These are phyloP conservation scores for Palloptera scutellata DNA, from an alignment of 2,888 invertebrate species.

Conservation along the genomic window DNA sequence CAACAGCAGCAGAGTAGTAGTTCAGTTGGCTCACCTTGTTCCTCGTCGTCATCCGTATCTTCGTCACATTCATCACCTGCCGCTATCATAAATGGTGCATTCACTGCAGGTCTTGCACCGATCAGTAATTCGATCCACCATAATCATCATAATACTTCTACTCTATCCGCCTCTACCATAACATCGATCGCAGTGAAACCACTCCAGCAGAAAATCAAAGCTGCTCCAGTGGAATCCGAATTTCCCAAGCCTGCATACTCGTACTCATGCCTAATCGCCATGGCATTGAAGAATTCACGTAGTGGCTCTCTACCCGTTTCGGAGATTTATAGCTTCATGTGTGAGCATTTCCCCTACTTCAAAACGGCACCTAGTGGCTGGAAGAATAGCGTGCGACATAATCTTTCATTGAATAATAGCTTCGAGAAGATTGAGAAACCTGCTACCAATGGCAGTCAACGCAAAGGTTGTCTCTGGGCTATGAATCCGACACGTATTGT, in stretches of 20 bases:
- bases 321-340: constrained; percentile 99
- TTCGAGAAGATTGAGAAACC: constrained; percentile 98
- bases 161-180: constrained; percentile 12
- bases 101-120: constrained; percentile 35
- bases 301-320: constrained; percentile 95
- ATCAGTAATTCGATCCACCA: constrained; percentile 34
- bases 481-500: constrained; percentile 93
- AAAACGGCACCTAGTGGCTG: constrained; percentile 98
- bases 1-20: constrained; percentile 25
- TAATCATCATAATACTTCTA: constrained; percentile 20
- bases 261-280: constrained; percentile 96
- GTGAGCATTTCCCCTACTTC: constrained; percentile 98
- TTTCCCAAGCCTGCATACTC: constrained; percentile 98
- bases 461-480: constrained; percentile 93
- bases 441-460: constrained; percentile 83
- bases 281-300: constrained; percentile 95
- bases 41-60: constrained; percentile 29
- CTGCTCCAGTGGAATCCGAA: constrained; percentile 59
- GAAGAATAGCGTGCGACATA: constrained; percentile 99
- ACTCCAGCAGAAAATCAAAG: constrained; percentile 53
- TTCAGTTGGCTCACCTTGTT: constrained; percentile 39
- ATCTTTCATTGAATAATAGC: constrained; percentile 96
- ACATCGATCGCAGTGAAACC: constrained; percentile 49
- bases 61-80: constrained; percentile 39
- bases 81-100: constrained; percentile 27